These are phyloP conservation scores for Chrysolina haemoptera DNA, from an alignment of 2,888 invertebrate genomes.

Conservation along the genomic window DNA sequence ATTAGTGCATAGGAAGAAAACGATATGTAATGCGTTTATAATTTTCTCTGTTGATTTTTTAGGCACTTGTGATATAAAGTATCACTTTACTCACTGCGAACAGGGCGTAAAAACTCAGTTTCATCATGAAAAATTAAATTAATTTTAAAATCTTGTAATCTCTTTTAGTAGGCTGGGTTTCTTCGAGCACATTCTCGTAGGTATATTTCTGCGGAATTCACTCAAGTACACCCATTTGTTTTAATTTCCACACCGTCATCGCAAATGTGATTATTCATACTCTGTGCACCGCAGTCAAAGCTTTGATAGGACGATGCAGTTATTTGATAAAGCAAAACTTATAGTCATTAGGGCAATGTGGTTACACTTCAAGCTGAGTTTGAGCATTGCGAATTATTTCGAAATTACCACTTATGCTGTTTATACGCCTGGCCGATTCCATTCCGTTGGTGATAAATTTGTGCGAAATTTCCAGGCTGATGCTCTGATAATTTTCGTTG, in stretches of 20 bases:
- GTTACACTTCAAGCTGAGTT: conserved; percentile 6
- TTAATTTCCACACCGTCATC: background rate
- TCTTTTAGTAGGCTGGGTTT: no score
- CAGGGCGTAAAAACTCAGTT: no score
- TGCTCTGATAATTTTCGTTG: background rate
- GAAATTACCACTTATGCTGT: conserved; percentile 19
- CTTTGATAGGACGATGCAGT: conserved; percentile 9
- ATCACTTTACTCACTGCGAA: no score
- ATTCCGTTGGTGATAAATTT: conserved; percentile 1
- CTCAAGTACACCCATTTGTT: no score
- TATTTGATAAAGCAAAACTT: conserved; percentile 24
- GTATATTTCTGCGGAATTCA: no score
- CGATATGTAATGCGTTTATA: no score
- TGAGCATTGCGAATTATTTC: conserved; percentile 18
- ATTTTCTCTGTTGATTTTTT: no score
- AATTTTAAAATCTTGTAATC: no score
- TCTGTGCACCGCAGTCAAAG: background rate
- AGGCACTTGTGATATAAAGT: no score
- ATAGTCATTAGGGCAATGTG: conserved; percentile 20
- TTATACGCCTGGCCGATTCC: background rate
- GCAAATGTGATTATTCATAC: background rate
- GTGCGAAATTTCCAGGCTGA: background rate
- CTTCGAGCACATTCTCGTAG: no score
- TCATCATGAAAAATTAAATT: no score
- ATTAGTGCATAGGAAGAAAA: no score